Evolutionary conservation across 2,113 vertebrate species (phyloP).

Genomic region (Morone saxatilis): DNA sequence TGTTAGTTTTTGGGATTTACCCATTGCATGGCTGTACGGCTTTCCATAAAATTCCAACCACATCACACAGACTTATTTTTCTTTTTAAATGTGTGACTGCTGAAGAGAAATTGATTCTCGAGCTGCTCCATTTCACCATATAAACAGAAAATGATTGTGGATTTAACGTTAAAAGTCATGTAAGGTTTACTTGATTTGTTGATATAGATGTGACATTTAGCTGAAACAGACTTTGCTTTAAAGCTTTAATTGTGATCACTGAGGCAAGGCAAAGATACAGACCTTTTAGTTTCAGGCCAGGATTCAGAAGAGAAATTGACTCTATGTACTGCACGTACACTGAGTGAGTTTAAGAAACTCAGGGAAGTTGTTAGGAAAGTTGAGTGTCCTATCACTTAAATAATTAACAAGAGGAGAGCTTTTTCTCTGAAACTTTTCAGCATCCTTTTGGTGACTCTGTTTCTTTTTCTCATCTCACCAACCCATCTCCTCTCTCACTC

Average conservation of each 20-base stretch:
- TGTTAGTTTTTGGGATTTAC: constrained; percentile 79
- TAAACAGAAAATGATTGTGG: constrained; percentile 63
- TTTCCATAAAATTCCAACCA: constrained; percentile 77
- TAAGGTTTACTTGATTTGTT: constrained; percentile 67
- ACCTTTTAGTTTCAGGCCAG: constrained; percentile 66
- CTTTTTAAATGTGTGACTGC: constrained; percentile 56
- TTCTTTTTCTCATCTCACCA: constrained; percentile 40
- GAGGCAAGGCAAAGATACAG: constrained; percentile 48
- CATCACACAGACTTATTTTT: constrained; percentile 70
- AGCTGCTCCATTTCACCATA: constrained; percentile 67
- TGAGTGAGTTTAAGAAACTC: constrained; percentile 53
- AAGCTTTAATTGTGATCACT: constrained; percentile 61
- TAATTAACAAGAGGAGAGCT: constrained; percentile 82
- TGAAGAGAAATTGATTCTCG: constrained; percentile 67
- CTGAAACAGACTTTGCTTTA: constrained; percentile 61
- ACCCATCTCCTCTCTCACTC: constrained; percentile 22
- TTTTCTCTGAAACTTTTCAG: constrained; percentile 73
- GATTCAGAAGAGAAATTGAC: constrained; percentile 58
- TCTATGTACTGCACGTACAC: constrained; percentile 33
- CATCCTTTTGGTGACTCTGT: constrained; percentile 61
- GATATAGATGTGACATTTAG: constrained; percentile 71
- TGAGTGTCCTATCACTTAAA: constrained; percentile 78
- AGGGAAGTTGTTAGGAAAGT: constrained; percentile 69
- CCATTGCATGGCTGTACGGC: constrained; percentile 61
- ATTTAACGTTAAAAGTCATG: constrained; percentile 65